Percentiles rank a stretch among this genome's conserved stretches.
These are phyloP conservation scores for Paracyclopina nana DNA, from an alignment of 1,140 invertebrate genomes.

Conservation along the genomic window DNA sequence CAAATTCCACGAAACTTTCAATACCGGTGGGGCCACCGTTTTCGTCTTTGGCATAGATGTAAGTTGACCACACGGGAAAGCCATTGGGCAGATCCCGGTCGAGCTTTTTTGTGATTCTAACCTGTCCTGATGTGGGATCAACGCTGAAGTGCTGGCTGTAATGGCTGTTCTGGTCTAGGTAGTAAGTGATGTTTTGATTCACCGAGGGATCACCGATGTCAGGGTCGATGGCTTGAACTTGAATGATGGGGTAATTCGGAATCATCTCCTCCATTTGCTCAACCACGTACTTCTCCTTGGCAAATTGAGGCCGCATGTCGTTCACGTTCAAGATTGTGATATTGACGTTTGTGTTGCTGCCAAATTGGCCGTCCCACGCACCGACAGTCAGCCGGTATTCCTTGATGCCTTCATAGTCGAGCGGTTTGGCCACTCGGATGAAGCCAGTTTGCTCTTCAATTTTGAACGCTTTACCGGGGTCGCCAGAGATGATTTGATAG, in stretches of 20 bases:
- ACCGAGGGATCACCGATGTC: conserved; percentile 50
- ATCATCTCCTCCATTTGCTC: conserved; percentile 16
- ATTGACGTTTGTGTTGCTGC: background rate
- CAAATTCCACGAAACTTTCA: conserved; percentile 41
- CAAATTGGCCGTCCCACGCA: conserved; percentile 24
- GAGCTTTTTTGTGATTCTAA: conserved; percentile 25
- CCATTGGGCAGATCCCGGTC: conserved; percentile 70
- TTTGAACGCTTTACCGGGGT: conserved; percentile 49
- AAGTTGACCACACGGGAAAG: conserved; percentile 55
- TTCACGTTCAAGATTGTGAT: conserved; percentile 14
- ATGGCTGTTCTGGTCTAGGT: conserved; percentile 28
- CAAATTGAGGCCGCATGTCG: conserved; percentile 15
- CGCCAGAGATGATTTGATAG: conserved; percentile 56
- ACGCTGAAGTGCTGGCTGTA: conserved; percentile 12
- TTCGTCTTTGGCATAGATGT: conserved; percentile 61
- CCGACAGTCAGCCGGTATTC: conserved; percentile 25
- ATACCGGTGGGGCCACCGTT: conserved; percentile 39
- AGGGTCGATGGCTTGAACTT: conserved; percentile 53
- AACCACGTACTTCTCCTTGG: conserved; percentile 1
- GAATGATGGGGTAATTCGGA: conserved; percentile 15
- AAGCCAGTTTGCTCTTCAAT: conserved; percentile 56
- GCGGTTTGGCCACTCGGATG: conserved; percentile 45
- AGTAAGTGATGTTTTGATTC: conserved; percentile 54
- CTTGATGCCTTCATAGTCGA: conserved; percentile 67
- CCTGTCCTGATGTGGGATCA: conserved; percentile 16